Evolutionary conservation across 64 coral and sea anemone species (phyloP).

Genomic region (Cladopsammia gracilis): DNA sequence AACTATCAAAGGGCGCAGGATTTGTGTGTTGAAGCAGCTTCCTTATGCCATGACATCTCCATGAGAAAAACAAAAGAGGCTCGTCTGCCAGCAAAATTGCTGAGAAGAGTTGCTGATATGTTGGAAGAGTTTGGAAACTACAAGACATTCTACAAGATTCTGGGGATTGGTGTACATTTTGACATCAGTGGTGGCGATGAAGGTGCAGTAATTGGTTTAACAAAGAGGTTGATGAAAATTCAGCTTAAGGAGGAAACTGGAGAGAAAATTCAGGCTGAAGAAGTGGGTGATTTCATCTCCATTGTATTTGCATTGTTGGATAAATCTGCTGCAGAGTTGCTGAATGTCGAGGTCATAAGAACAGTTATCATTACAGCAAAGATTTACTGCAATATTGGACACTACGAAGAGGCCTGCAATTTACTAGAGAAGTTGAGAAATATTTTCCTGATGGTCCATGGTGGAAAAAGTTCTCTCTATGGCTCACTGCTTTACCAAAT

Average conservation of each 20-base stretch:
- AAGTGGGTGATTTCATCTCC: background rate
- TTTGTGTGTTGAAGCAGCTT: background rate
- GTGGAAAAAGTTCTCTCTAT: background rate
- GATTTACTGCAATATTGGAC: background rate
- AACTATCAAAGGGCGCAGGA: background rate
- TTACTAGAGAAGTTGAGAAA: background rate
- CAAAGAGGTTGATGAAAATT: background rate
- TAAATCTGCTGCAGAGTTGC: background rate
- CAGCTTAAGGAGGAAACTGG: background rate
- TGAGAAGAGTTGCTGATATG: conserved; percentile 1
- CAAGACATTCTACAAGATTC: background rate
- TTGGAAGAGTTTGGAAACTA: background rate
- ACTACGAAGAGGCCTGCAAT: background rate
- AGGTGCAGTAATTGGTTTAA: background rate
- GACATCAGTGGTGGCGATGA: background rate
- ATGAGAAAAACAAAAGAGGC: background rate
- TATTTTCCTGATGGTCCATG: background rate
- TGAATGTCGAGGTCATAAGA: background rate
- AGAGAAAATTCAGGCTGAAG: background rate
- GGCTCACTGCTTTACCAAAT: background rate
- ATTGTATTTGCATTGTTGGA: background rate
- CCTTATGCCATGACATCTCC: background rate
- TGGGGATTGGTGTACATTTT: background rate
- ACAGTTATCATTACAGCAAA: background rate
- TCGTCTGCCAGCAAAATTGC: background rate